Evolutionary conservation across 1,140 invertebrate genomes (phyloP).

Genomic region (Brachionus rubens): DNA sequence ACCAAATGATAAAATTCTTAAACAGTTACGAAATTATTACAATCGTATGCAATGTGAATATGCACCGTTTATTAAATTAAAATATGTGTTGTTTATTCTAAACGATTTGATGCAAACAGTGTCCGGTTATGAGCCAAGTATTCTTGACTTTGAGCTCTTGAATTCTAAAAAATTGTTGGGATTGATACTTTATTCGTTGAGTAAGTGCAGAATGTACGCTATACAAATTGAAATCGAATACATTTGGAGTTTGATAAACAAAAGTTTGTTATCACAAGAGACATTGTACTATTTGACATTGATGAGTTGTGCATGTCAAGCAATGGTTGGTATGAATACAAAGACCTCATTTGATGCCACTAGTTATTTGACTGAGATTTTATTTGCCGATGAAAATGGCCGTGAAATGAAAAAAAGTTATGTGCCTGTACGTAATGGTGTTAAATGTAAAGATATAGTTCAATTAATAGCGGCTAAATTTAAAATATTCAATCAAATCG

Average conservation of each 20-base stretch:
- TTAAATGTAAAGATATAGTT: background rate
- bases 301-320: background rate
- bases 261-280: background rate
- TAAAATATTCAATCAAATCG: background rate
- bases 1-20: background rate
- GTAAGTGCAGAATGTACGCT: constrained; percentile 11
- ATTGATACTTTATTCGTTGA: background rate
- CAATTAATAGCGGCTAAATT: background rate
- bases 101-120: background rate
- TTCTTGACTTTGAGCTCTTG: constrained; percentile 9
- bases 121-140: background rate
- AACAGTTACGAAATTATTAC: constrained; percentile 6
- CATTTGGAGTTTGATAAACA: constrained; percentile 27
- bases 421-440: background rate
- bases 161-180: background rate
- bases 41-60: constrained; percentile 36
- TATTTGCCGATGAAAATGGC: background rate
- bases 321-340: background rate
- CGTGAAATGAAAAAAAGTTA: background rate
- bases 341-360: background rate
- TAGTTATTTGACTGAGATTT: background rate
- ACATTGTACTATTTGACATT: background rate
- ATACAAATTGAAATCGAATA: constrained; percentile 29
- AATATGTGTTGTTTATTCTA: background rate
- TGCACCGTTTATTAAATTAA: constrained; percentile 28